phyloP scores from a whole-genome alignment of 2,797 vertebrate species.

The Todus mexicanus region DNA sequence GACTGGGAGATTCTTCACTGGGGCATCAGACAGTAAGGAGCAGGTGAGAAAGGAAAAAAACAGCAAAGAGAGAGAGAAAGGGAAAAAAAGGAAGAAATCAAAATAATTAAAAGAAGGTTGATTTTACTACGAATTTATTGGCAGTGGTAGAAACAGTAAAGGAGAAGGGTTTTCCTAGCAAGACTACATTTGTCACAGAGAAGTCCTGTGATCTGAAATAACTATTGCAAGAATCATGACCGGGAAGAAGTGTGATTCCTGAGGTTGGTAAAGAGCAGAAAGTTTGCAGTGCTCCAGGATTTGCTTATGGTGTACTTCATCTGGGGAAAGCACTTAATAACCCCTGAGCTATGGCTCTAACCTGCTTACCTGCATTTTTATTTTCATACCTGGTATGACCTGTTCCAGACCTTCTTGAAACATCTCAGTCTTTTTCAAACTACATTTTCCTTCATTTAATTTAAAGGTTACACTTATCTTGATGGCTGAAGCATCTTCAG shows the following conservation, averaged over 20 bases:
- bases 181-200: neutral
- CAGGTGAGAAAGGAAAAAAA: neutral
- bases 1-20: neutral
- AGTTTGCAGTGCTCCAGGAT: neutral
- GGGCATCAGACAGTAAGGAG: neutral
- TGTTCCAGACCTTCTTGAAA: constrained; percentile 83
- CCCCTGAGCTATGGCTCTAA: neutral
- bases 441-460: constrained; percentile 89
- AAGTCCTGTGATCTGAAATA: neutral
- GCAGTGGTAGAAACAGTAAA: neutral
- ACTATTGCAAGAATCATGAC: neutral
- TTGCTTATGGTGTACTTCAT: neutral
- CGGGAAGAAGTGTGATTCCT: neutral
- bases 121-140: neutral
- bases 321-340: neutral
- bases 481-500: constrained; percentile 80
- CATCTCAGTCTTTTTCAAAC: constrained; percentile 89
- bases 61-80: neutral
- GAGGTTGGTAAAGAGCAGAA: neutral
- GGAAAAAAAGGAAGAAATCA: neutral
- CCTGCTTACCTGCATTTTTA: constrained; percentile 5
- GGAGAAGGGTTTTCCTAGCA: neutral
- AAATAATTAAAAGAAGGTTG: neutral
- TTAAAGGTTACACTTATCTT: constrained; percentile 93
- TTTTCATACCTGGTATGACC: constrained; percentile 85